Conservation (phyloP, 2,797 vertebrate genomes). For the Sebastes variabilis region DNA sequence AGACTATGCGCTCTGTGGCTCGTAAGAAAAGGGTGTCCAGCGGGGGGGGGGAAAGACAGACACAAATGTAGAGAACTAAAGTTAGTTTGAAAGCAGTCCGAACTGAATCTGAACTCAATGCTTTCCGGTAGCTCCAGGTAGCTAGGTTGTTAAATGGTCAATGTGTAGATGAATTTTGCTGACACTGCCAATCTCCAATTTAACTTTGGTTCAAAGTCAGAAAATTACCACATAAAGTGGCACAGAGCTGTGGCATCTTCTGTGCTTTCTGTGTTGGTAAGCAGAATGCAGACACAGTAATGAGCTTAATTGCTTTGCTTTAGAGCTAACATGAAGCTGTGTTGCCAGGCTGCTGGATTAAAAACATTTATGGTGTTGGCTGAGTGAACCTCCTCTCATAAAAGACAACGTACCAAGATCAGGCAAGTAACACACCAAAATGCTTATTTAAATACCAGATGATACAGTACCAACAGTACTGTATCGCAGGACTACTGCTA, state of each 20-base stretch:
- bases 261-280: constrained; percentile 51
- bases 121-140: background rate
- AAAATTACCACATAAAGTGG: constrained; percentile 30
- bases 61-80: background rate
- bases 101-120: background rate
- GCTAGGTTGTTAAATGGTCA: background rate
- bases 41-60: rapidly evolving
- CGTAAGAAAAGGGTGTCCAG: too few relatives aligned
- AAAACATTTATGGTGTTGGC: constrained; percentile 40
- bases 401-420: constrained; percentile 26
- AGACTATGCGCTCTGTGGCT: too few relatives aligned
- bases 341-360: constrained; percentile 57
- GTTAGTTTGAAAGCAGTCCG: background rate
- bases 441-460: background rate
- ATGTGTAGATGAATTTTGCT: constrained; percentile 11
- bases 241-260: constrained; percentile 46
- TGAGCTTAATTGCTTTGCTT: constrained; percentile 69
- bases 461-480: background rate
- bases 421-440: constrained; percentile 25
- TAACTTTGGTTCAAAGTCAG: constrained; percentile 47
- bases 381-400: constrained; percentile 18
- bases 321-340: constrained; percentile 41
- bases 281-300: constrained; percentile 59
- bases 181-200: constrained; percentile 25
- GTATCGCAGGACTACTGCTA: background rate